Conservation (phyloP, 2,888 invertebrate genomes). For the Sisyra nigra region DNA sequence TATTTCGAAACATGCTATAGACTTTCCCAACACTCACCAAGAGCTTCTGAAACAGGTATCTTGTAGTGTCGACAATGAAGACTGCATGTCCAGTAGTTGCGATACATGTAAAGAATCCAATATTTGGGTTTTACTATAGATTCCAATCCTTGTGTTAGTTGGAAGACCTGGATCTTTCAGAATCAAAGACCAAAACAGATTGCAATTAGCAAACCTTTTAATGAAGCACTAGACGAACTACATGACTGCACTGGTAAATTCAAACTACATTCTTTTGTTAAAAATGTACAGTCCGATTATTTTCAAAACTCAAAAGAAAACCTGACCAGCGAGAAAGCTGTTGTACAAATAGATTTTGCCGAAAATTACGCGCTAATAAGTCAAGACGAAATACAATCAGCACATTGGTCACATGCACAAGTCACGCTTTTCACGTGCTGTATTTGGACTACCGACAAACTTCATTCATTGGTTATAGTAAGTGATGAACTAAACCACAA, state of each 20-base stretch:
- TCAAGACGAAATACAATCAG: slow-evolving; percentile 6
- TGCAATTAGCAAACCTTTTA: slow-evolving; percentile 8
- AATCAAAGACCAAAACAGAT: slow-evolving; percentile 8
- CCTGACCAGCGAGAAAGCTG: slow-evolving; percentile 7
- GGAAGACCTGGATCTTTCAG: slow-evolving; percentile 5
- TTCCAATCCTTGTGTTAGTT: neutral
- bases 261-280: slow-evolving; percentile 5
- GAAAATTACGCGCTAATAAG: slow-evolving; percentile 6
- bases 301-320: slow-evolving; percentile 6
- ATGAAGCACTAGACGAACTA: slow-evolving; percentile 6
- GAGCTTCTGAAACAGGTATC: slow-evolving; percentile 8
- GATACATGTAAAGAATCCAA: slow-evolving; percentile 4
- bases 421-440: slow-evolving; percentile 5
- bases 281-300: slow-evolving; percentile 7
- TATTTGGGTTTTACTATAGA: neutral
- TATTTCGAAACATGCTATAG: neutral
- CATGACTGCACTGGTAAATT: neutral
- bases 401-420: slow-evolving; percentile 7
- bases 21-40: slow-evolving; percentile 8
- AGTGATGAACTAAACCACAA: slow-evolving; percentile 13
- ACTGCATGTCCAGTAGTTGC: slow-evolving; percentile 8
- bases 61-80: slow-evolving; percentile 8
- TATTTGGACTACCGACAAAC: slow-evolving; percentile 6
- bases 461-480: slow-evolving; percentile 8
- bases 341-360: slow-evolving; percentile 7